These are phyloP conservation scores for Apotomis turbidana DNA, from an alignment of 2,888 invertebrate species.

Conservation along the genomic window DNA sequence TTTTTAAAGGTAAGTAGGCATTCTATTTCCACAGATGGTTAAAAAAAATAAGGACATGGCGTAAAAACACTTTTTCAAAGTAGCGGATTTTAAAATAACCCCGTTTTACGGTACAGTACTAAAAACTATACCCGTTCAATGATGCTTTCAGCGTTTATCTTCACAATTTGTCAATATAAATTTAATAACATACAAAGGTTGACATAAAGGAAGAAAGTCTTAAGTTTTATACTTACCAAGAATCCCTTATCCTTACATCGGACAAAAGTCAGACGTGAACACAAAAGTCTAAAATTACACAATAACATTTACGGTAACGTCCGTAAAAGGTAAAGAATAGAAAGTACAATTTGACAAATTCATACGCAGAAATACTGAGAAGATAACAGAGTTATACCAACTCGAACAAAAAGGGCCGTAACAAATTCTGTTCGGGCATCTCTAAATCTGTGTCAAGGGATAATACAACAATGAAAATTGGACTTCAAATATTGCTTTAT, in stretches of 20 bases:
- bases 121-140: too few relatives aligned
- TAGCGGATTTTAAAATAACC: too few relatives aligned
- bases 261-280: neutral
- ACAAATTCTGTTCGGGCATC: slow-evolving; percentile 54
- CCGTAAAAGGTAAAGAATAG: slow-evolving; percentile 3
- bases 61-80: too few relatives aligned
- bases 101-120: too few relatives aligned
- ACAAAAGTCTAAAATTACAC: neutral
- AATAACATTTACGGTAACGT: slow-evolving; percentile 6
- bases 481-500: slow-evolving; percentile 58
- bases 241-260: neutral
- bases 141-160: too few relatives aligned
- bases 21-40: too few relatives aligned
- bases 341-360: slow-evolving; percentile 53
- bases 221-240: neutral
- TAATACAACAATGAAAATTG: slow-evolving; percentile 56
- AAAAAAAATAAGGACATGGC: too few relatives aligned
- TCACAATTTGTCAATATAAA: too few relatives aligned
- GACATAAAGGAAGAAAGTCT: neutral
- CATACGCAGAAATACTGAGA: slow-evolving; percentile 49
- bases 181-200: neutral
- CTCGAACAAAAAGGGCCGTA: slow-evolving; percentile 50
- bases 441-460: slow-evolving; percentile 55
- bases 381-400: slow-evolving; percentile 47
- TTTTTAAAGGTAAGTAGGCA: too few relatives aligned